phyloP scores from a whole-genome alignment of 2,797 vertebrate genomes.

The Esox lucius region DNA sequence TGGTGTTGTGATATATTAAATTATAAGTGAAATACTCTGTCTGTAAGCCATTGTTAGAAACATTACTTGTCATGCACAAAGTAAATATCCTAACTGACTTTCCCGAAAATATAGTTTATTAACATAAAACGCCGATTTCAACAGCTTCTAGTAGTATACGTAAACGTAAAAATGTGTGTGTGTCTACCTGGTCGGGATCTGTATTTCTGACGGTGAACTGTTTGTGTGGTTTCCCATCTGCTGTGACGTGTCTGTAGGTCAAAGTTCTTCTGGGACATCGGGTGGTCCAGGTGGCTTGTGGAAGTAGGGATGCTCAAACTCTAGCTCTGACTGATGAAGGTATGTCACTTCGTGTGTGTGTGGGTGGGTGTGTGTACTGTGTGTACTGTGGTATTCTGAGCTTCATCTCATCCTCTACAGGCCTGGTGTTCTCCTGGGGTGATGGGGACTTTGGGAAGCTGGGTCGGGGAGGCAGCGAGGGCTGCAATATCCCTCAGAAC shows the following conservation, averaged over 20 bases:
- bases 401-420: constrained; percentile 56
- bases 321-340: constrained; percentile 97
- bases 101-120: no score
- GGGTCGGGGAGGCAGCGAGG: constrained; percentile 96
- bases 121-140: no score
- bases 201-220: no score
- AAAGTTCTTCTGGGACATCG: constrained; percentile 96
- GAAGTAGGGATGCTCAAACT: constrained; percentile 96
- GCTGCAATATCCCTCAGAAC: constrained; percentile 97
- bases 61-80: no score
- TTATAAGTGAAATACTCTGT: no score
- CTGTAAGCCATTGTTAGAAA: no score
- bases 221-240: background rate
- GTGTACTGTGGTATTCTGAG: background rate
- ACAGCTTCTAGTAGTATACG: no score
- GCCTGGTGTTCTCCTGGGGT: constrained; percentile 97
- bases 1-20: no score
- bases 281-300: constrained; percentile 97
- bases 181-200: no score
- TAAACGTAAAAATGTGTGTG: no score
- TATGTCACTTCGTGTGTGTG: constrained; percentile 50
- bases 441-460: constrained; percentile 98
- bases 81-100: no score
- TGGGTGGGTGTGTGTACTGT: background rate
- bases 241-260: constrained; percentile 72